A percentile compares a stretch with the other conserved stretches of the same genome.
phyloP scores from a whole-genome alignment of 2,888 invertebrate genomes.

The Metallyticus violacea region DNA sequence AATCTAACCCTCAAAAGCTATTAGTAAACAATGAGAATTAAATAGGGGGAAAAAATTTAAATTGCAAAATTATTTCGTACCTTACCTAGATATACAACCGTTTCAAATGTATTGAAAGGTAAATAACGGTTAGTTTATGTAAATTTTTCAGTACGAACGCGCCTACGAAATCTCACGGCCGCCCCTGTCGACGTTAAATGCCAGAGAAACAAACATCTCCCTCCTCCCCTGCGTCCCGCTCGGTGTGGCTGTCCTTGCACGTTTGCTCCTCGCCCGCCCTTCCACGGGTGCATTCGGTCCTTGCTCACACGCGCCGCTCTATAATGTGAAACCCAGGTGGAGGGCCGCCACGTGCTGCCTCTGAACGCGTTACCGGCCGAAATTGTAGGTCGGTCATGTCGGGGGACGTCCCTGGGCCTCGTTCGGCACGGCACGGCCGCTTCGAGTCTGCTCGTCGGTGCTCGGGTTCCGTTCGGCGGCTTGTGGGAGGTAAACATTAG shows the following conservation, averaged over 20 bases:
- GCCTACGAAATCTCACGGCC: background rate
- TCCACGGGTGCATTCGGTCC: conserved; percentile 21
- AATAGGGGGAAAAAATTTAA: too few relatives aligned
- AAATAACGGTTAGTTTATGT: background rate
- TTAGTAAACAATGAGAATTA: too few relatives aligned
- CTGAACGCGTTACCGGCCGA: conserved; percentile 31
- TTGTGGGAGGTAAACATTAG: conserved; percentile 26
- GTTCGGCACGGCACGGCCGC: conserved; percentile 37
- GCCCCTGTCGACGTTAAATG: background rate
- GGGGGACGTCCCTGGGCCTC: conserved; percentile 35
- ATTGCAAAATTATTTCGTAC: too few relatives aligned
- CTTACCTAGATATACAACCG: too few relatives aligned
- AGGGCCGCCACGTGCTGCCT: conserved; percentile 41
- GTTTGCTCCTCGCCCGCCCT: background rate
- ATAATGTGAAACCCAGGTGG: conserved; percentile 37
- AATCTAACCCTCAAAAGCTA: too few relatives aligned
- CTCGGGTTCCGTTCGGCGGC: conserved; percentile 33
- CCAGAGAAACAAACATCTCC: background rate
- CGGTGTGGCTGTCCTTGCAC: background rate
- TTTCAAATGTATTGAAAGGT: too few relatives aligned
- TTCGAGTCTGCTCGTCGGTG: too few relatives aligned
- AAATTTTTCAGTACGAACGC: background rate
- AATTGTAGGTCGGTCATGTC: conserved; percentile 37
- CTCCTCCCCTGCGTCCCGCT: background rate
- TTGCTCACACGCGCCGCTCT: conserved; percentile 31